phyloP scores from a whole-genome alignment of 2,888 invertebrate genomes.

The Drosophila cyrtoloma region DNA sequence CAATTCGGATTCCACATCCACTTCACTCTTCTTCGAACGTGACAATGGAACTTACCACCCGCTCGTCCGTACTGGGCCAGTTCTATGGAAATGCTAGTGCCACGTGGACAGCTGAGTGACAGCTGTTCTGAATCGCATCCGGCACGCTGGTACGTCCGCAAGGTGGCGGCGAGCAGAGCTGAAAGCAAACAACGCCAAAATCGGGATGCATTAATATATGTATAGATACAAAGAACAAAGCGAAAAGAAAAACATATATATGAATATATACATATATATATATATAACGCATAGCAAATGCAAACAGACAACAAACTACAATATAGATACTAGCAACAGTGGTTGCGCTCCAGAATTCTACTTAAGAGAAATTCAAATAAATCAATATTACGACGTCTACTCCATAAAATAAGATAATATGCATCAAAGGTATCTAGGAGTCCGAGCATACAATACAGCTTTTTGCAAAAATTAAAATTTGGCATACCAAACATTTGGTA shows the following conservation, averaged over 20 bases:
- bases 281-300: conserved; percentile 38
- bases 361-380: not conserved
- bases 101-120: conserved; percentile 94
- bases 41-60: conserved; percentile 81
- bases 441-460: not conserved
- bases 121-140: conserved; percentile 97
- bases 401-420: not conserved
- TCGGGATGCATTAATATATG: conserved; percentile 51
- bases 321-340: conserved; percentile 5
- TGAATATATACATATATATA: not conserved
- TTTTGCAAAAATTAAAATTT: not conserved
- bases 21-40: conserved; percentile 37
- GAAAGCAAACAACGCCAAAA: conserved; percentile 74
- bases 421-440: not conserved
- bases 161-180: conserved; percentile 96
- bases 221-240: conserved; percentile 27
- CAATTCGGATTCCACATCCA: conserved; percentile 1
- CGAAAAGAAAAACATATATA: conserved; percentile 15
- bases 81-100: conserved; percentile 96
- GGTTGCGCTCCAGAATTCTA: conserved; percentile 2
- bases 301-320: conserved; percentile 25
- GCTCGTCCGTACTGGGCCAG: conserved; percentile 94
- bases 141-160: conserved; percentile 95
- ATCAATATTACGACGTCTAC: not conserved
- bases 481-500: not conserved